These are phyloP conservation scores for Parazoanthus atlanticus DNA, from an alignment of 92 coral and sea anemone genomes.

Conservation along the genomic window DNA sequence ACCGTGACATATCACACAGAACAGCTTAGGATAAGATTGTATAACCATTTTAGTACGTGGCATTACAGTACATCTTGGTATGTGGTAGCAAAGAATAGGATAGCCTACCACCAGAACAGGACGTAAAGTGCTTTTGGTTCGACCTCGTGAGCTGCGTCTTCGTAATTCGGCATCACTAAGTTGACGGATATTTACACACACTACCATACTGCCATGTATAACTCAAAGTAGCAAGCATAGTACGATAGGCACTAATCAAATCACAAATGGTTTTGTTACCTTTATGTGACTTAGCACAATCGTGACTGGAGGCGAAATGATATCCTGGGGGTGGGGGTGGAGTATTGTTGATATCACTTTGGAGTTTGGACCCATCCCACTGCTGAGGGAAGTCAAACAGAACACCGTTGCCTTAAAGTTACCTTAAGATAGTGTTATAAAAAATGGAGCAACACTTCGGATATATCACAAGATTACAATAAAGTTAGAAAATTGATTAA, in stretches of 20 bases:
- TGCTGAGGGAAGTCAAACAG: constrained; percentile 44
- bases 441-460: neutral
- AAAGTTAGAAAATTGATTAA: too few relatives aligned
- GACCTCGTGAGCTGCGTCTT: too few relatives aligned
- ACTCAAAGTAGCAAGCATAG: neutral
- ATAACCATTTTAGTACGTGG: too few relatives aligned
- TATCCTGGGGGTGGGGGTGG: constrained; percentile 85
- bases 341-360: constrained; percentile 86
- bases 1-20: too few relatives aligned
- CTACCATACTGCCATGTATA: too few relatives aligned
- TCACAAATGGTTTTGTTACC: constrained; percentile 52
- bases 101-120: neutral
- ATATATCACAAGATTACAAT: too few relatives aligned
- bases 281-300: constrained; percentile 90
- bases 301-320: constrained; percentile 91
- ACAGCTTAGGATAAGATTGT: too few relatives aligned
- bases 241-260: neutral
- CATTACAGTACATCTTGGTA: neutral
- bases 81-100: neutral
- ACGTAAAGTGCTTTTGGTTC: neutral
- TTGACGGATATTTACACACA: too few relatives aligned
- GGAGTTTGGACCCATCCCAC: constrained; percentile 93
- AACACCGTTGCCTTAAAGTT: neutral
- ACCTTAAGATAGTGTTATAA: neutral
- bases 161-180: neutral